Percentiles rank a stretch among this genome's conserved stretches.
Evolutionary conservation across 37 sponge, comb jelly and placozoan species (phyloP).

Genomic region (Halisarca cf. caerulea): DNA sequence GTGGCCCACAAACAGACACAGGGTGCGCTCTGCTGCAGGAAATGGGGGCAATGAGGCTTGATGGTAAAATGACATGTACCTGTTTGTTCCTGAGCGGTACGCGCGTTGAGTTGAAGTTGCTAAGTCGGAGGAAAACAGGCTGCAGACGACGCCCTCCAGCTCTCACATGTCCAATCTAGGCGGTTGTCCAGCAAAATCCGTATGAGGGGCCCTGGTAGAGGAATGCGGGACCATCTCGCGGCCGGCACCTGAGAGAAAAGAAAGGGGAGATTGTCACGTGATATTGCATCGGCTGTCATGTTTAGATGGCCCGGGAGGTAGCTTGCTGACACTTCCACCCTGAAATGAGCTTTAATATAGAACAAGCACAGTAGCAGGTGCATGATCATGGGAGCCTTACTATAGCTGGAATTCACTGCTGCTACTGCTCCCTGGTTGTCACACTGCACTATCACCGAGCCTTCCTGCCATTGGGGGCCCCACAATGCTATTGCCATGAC

Average conservation of each 20-base stretch:
- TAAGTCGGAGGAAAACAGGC: not conserved
- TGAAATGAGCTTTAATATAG: conserved; percentile 21
- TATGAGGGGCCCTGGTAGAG: not conserved
- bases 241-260: no score
- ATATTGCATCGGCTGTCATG: no score
- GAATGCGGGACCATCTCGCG: conserved; percentile 13
- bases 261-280: no score
- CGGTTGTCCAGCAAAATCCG: not conserved
- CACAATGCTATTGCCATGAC: no score
- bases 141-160: not conserved
- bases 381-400: conserved; percentile 2
- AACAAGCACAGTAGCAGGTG: conserved; percentile 38
- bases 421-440: conserved; percentile 41
- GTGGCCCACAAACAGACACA: not conserved
- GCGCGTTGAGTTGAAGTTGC: not conserved
- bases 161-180: not conserved
- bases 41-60: not conserved
- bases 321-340: not conserved
- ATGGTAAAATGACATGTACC: not conserved
- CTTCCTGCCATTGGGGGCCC: no score
- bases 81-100: not conserved
- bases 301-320: no score
- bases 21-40: conserved; percentile 21
- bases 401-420: not conserved
- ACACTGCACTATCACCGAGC: not conserved